Base-by-base conservation (phyloP, 2,888 invertebrate genomes). In the Clunio marinus region DNA sequence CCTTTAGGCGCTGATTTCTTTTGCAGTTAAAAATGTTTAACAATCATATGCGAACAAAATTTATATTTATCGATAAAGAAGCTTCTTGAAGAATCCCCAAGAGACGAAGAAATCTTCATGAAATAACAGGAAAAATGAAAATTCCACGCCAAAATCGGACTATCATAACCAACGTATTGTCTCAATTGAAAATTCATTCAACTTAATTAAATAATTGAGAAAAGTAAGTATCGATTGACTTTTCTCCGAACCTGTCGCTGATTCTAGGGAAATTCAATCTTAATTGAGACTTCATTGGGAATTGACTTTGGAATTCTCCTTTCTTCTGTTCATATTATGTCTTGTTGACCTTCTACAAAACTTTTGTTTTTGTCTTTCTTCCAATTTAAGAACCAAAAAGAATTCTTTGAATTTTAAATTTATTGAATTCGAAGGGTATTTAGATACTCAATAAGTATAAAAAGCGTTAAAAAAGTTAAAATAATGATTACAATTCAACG, bases 261-360 rank as follows among this genome's bases (percentile, higher is more conserved):
- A 3, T 65, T 46, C 46, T 46, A 45, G 63, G 24, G 46, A 65
- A 65, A 65, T 27, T 65, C 46, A 27, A 45, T 27, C 28, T 45
- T 28, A 46, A 65, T 65, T 65, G 63, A 65, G 46, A 27, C 63
- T 65, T 65, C 63, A 46, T n/a, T 65, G 63, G 63, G 46, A 65
- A 65, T 65, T 65, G 63, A 65, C 7, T 62, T 37, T 62, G 28
- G 24, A 15, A 13, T 10, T 15, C 58, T 41, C 41, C 17, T 20
- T 27, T 65, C 46, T 65, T 46, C 46, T 65, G n/a, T 15, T 58
- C 5, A 4, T 4, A n/a, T 22, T 51, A 15, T 20, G 41, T 32
- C 13, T 41, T 41, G 15, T 41, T 41, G 15, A 7, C 15, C 10
- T 13, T 41, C 41, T 41, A n/a, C n/a, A n/a, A 3, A 41, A 41